Evolutionary conservation across 2,113 vertebrate genomes (phyloP).

Genomic region (Phoenicopterus ruber): DNA sequence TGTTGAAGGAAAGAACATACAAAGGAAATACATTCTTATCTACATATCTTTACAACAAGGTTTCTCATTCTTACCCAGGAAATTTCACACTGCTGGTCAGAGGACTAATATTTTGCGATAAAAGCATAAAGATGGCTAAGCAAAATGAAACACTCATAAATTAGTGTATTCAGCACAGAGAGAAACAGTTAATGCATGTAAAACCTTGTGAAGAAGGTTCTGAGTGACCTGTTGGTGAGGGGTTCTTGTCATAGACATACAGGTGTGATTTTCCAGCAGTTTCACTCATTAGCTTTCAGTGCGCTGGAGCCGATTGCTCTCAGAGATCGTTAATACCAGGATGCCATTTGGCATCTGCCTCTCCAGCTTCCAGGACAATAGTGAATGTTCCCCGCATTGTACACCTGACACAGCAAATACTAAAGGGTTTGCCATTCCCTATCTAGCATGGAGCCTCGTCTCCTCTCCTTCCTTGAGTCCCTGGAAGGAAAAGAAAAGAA

Average conservation of each 20-base stretch:
- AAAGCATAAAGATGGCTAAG: neutral
- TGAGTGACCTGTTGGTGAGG: neutral
- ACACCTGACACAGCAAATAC: neutral
- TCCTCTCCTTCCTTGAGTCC: neutral
- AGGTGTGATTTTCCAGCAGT: neutral
- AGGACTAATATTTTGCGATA: neutral
- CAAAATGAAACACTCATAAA: neutral
- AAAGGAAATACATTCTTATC: neutral
- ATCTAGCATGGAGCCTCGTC: neutral
- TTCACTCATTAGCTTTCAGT: neutral
- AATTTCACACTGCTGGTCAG: neutral
- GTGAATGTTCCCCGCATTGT: neutral
- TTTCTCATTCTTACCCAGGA: neutral
- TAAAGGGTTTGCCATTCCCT: neutral
- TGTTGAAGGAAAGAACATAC: neutral
- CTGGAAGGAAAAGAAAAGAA: neutral
- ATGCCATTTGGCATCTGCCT: neutral
- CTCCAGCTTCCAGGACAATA: neutral
- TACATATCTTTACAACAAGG: neutral
- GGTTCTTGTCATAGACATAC: neutral
- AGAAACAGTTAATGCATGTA: accelerated
- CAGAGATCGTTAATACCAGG: neutral
- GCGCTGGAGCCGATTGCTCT: accelerated
- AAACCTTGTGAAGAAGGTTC: neutral
- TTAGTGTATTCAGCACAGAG: neutral